phyloP scores from a whole-genome alignment of 2,888 invertebrate genomes.

The Homarus gammarus region DNA sequence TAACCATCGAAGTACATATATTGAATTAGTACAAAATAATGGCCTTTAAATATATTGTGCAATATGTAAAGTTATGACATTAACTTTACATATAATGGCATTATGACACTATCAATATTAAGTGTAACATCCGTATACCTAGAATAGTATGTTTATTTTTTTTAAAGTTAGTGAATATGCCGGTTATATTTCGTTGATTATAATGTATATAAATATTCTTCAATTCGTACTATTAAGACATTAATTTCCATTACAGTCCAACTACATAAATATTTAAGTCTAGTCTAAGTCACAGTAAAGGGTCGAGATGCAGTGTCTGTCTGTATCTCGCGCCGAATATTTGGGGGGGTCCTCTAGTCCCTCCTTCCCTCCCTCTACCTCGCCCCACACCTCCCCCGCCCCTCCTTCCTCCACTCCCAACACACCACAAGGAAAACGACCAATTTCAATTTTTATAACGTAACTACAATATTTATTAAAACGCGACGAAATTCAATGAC shows the following conservation, averaged over 20 bases:
- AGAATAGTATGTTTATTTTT: too few relatives aligned
- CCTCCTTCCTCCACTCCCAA: conserved; percentile 16
- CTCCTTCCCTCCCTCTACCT: conserved; percentile 22
- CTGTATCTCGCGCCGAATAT: conserved; percentile 62
- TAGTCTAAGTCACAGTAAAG: conserved; percentile 1
- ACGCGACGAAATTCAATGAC: conserved; percentile 60
- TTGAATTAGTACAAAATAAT: not conserved
- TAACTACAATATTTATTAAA: conserved; percentile 41
- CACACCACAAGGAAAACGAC: conserved; percentile 20
- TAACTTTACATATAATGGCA: too few relatives aligned
- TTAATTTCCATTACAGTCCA: too few relatives aligned
- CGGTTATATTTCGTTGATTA: too few relatives aligned
- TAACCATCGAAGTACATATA: too few relatives aligned
- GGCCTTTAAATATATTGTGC: not conserved
- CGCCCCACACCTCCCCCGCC: too few relatives aligned
- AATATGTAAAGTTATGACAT: not conserved
- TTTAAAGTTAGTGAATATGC: too few relatives aligned
- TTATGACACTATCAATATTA: too few relatives aligned
- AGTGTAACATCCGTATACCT: too few relatives aligned
- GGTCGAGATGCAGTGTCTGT: conserved; percentile 30
- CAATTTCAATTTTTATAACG: conserved; percentile 23
- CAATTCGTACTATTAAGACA: too few relatives aligned
- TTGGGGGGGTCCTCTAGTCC: conserved; percentile 44
- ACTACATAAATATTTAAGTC: too few relatives aligned
- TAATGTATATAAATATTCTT: too few relatives aligned